A percentile compares a stretch with the other conserved stretches of the same genome.
Evolutionary conservation across 1,140 invertebrate genomes (phyloP).

Genomic region (Euschistus heros): DNA sequence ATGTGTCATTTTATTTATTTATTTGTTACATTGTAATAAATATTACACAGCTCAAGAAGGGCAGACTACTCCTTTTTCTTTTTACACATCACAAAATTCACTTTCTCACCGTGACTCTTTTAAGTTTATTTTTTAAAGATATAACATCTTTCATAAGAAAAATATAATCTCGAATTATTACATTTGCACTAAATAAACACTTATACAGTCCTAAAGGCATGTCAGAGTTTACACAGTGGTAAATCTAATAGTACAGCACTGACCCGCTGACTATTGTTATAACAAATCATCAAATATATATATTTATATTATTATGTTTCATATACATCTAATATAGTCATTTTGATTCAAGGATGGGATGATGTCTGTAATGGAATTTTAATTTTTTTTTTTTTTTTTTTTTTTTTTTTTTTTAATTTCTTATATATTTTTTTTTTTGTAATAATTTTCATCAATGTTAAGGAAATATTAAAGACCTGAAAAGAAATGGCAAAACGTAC

Average conservation of each 20-base stretch:
- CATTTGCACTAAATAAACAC: slow-evolving; percentile 9
- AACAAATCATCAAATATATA: slow-evolving; percentile 10
- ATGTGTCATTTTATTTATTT: neutral
- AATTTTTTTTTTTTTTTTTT: neutral
- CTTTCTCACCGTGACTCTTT: neutral
- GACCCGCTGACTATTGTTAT: slow-evolving; percentile 2
- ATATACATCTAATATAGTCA: slow-evolving; percentile 11
- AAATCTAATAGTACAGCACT: slow-evolving; percentile 5
- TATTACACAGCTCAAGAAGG: slow-evolving; percentile 15
- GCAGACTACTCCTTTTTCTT: slow-evolving; percentile 8
- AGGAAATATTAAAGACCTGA: neutral
- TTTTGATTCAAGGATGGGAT: slow-evolving; percentile 11
- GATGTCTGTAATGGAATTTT: neutral
- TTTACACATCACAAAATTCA: slow-evolving; percentile 1
- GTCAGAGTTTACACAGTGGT: slow-evolving; percentile 3
- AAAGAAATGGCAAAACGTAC: neutral
- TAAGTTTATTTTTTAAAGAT: slow-evolving; percentile 1
- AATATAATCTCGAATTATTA: slow-evolving; percentile 6
- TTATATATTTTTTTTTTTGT: neutral
- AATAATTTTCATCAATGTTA: neutral
- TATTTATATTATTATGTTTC: neutral
- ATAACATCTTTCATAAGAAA: slow-evolving; percentile 13
- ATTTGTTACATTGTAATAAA: slow-evolving; percentile 4
- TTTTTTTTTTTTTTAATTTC: neutral
- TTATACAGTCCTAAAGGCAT: slow-evolving; percentile 7